phyloP scores from a whole-genome alignment of 1,140 invertebrate genomes.

The Drosophila pseudoananassae region DNA sequence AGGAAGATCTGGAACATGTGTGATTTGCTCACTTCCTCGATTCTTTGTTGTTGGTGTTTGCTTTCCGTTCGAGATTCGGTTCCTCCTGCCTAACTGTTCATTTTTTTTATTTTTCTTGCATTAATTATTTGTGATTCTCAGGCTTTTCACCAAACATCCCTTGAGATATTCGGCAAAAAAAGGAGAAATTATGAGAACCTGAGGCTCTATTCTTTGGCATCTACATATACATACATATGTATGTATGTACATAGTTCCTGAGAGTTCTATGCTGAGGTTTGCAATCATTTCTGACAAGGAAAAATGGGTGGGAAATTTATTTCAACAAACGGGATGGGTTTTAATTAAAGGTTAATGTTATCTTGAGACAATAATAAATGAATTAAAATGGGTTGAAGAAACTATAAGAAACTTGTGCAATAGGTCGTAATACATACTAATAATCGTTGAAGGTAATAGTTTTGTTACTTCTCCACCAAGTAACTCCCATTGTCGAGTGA shows the following conservation, averaged over 20 bases:
- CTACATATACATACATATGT: no score
- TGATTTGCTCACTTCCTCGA: slow-evolving; percentile 39
- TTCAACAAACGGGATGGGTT: not conserved
- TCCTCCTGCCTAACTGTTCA: slow-evolving; percentile 50
- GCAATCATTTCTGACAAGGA: not conserved
- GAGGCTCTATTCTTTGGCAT: not conserved
- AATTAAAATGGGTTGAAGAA: no score
- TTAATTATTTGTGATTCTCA: slow-evolving; percentile 37
- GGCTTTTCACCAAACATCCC: not conserved
- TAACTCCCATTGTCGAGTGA: no score
- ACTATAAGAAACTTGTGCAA: no score
- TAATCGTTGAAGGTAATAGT: no score
- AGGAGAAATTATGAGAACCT: not conserved
- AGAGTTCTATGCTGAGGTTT: not conserved
- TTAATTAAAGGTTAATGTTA: not conserved
- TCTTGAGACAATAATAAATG: no score
- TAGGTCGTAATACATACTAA: no score
- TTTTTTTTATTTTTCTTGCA: slow-evolving; percentile 8
- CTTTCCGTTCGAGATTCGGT: slow-evolving; percentile 14
- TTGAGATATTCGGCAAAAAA: not conserved
- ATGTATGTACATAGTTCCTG: no score
- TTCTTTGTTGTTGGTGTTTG: slow-evolving; percentile 28
- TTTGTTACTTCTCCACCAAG: no score
- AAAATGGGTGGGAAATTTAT: not conserved
- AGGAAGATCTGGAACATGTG: slow-evolving; percentile 31